Base-by-base conservation (phyloP, 2,888 invertebrate species). In the Epinotia nisella region DNA sequence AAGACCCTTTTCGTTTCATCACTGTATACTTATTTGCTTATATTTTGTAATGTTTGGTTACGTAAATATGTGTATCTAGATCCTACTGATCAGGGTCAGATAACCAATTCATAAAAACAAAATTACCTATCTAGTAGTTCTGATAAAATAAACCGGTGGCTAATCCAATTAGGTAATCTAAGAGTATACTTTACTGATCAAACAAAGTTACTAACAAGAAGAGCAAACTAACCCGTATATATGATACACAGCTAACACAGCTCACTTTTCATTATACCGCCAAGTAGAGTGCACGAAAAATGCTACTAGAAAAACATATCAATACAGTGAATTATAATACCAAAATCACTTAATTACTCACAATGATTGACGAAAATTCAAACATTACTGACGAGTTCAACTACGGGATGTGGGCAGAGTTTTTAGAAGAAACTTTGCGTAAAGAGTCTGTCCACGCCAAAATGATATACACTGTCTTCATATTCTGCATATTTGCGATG, bases 151-250 rank as follows among this genome's bases (percentile, higher is more conserved):
- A 62, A 10, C 24, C 3, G 21, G 4, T 29, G 1, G 62, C 21
- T 66, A 24, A 72, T 72, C 67, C 49, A 72, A 72, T 68, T 72
- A n/a, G n/a, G n/a, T n/a, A 72, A 67, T 56, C 72, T 65, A 65
- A 66, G 24, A 24, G 59, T 19, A 29, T 65, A 71, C 71, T 19
- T 61, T 21, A 58, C 45, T 72, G 55, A 29, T 21, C 71, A 72
- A 67, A 72, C 67, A 61, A 35, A 29, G 55, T n/a, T 61, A 45
- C 53, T 15, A 64, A 55, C 29, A 39, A 15, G 49, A 11, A 49
- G 13, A 24, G 49, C 70, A 61, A 61, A 67, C 60, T 19, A 53
- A 65, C 17, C 17, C n/a, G 17, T n/a, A 15, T 21, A 7, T 13
- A n/a, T 24, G 51, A 29, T n/a, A n/a, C n/a, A n/a, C n/a, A n/a